Evolutionary conservation across 2,888 invertebrate species (phyloP).

Genomic region (Listrodromus nycthemerus): DNA sequence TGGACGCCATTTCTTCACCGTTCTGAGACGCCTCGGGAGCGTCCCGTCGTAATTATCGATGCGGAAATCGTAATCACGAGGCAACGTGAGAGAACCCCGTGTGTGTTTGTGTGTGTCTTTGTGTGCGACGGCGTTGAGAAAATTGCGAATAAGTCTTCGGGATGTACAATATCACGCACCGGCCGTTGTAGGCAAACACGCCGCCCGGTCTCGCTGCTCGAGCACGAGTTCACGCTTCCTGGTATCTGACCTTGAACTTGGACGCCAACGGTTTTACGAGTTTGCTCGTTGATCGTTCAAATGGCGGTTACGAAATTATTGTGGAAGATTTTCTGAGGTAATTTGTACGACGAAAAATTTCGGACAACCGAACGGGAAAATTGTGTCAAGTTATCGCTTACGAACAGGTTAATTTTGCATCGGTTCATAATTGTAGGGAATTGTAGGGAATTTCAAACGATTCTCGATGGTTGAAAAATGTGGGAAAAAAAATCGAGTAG

Average conservation of each 20-base stretch:
- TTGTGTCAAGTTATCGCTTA: no score
- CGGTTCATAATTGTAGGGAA: no score
- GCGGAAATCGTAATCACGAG: constrained; percentile 58
- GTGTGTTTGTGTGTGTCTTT: not conserved
- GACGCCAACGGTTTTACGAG: constrained; percentile 1
- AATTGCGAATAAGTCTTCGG: constrained; percentile 51
- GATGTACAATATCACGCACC: not conserved
- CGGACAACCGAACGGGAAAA: no score
- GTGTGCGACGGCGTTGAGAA: constrained; percentile 33
- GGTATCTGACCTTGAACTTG: constrained; percentile 62
- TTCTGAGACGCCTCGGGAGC: not conserved
- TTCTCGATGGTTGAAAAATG: no score
- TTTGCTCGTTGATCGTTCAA: constrained; percentile 23
- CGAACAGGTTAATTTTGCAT: no score
- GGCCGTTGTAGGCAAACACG: not conserved
- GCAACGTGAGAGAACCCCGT: not conserved
- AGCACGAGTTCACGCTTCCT: constrained; percentile 53
- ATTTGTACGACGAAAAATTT: no score
- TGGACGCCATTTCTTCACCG: not conserved
- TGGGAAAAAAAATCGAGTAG: no score
- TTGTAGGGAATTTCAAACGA: no score
- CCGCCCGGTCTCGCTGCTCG: not conserved
- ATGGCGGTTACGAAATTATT: not conserved
- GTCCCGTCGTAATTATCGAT: constrained; percentile 57
- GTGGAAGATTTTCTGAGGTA: no score